Conservation (phyloP, 2,888 invertebrate genomes). For the Stegana nigrithorax region DNA sequence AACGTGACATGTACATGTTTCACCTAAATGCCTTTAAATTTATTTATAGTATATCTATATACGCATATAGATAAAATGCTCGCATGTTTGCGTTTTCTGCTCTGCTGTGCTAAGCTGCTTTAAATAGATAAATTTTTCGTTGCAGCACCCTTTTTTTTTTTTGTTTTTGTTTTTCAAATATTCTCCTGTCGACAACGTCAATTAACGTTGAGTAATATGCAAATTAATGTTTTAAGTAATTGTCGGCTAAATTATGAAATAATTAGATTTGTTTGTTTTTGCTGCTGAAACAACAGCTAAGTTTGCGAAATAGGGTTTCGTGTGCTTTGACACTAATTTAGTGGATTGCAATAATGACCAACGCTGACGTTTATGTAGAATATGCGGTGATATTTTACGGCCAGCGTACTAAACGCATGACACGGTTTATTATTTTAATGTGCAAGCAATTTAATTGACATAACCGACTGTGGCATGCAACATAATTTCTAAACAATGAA, state of each 20-base stretch:
- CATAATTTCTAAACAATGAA: too few relatives aligned
- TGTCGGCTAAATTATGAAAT: constrained; percentile 31
- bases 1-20: constrained; percentile 59
- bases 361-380: too few relatives aligned
- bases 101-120: neutral
- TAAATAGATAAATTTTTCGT: neutral
- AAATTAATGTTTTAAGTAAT: constrained; percentile 42
- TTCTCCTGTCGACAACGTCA: constrained; percentile 51
- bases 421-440: too few relatives aligned
- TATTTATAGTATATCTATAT: constrained; percentile 43
- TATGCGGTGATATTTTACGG: too few relatives aligned
- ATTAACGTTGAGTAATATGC: constrained; percentile 43
- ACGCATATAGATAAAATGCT: neutral
- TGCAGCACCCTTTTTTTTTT: neutral
- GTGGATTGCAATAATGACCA: too few relatives aligned
- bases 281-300: too few relatives aligned
- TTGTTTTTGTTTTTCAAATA: constrained; percentile 22
- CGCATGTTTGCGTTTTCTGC: neutral
- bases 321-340: too few relatives aligned
- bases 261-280: neutral
- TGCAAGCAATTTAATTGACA: too few relatives aligned
- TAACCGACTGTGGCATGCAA: too few relatives aligned
- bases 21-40: constrained; percentile 56
- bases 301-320: too few relatives aligned
- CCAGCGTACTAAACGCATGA: too few relatives aligned